phyloP scores from a whole-genome alignment of 2,797 vertebrate genomes.

The Betta splendens region DNA sequence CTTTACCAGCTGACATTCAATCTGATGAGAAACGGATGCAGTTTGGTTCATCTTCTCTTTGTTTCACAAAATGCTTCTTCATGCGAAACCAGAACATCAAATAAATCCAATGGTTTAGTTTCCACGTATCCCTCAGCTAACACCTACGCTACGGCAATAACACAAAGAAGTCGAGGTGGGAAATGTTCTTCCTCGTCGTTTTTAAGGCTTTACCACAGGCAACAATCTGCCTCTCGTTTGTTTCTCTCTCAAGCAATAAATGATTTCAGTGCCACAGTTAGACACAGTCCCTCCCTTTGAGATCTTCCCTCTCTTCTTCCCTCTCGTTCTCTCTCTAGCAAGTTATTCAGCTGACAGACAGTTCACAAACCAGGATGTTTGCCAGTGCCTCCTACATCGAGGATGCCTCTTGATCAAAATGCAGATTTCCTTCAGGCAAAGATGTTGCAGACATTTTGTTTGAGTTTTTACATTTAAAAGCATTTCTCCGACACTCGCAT shows the following conservation, averaged over 20 bases:
- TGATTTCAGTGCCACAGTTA: conserved; percentile 13
- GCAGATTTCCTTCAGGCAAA: conserved; percentile 55
- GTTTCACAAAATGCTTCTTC: conserved; percentile 15
- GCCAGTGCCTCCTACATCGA: conserved; percentile 73
- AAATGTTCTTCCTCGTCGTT: conserved; percentile 3
- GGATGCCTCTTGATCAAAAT: conserved; percentile 64
- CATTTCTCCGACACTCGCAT: not conserved
- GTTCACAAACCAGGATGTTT: conserved; percentile 65
- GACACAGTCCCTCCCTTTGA: conserved; percentile 15
- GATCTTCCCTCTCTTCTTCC: conserved; percentile 8
- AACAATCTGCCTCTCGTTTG: conserved; percentile 26
- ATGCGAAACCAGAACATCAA: not conserved
- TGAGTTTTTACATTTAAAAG: conserved; percentile 21
- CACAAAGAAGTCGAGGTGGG: conserved; percentile 1
- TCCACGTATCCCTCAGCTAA: conserved; percentile 45
- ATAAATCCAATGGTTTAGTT: conserved; percentile 5
- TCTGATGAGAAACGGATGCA: conserved; percentile 76
- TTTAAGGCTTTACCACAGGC: conserved; percentile 21
- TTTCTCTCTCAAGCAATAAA: conserved; percentile 16
- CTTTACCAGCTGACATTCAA: conserved; percentile 66
- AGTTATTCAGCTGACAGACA: conserved; percentile 58
- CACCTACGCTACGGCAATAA: conserved; percentile 14
- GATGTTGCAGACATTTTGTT: conserved; percentile 43
- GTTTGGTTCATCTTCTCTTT: conserved; percentile 73
- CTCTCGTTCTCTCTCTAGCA: conserved; percentile 21